Evolutionary conservation across 2,797 vertebrate genomes (phyloP).

Genomic region (Spinibarbus caldwelli): DNA sequence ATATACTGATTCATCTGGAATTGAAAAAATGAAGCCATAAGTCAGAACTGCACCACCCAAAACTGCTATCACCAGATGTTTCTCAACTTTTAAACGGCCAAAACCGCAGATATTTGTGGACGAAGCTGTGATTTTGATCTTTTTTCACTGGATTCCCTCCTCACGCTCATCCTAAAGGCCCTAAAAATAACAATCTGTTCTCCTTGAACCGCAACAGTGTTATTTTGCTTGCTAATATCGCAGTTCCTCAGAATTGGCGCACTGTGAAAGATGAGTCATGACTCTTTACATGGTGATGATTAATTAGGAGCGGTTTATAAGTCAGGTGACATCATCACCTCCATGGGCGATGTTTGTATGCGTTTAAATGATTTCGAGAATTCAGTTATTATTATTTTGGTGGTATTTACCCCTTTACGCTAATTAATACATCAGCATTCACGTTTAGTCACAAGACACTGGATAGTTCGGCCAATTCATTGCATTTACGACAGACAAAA

Average conservation of each 20-base stretch:
- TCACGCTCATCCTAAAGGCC: slow-evolving; percentile 15
- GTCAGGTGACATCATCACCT: slow-evolving; percentile 65
- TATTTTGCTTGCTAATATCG: slow-evolving; percentile 19
- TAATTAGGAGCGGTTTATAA: slow-evolving; percentile 26
- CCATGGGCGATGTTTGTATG: slow-evolving; percentile 56
- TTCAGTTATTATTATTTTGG: slow-evolving; percentile 54
- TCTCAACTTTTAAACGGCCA: background rate
- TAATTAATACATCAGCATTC: slow-evolving; percentile 46
- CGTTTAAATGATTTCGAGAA: background rate
- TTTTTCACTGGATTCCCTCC: slow-evolving; percentile 62
- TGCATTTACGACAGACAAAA: slow-evolving; percentile 56
- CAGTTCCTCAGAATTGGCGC: background rate
- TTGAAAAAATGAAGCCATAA: slow-evolving; percentile 56
- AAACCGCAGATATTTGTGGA: slow-evolving; percentile 49
- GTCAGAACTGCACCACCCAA: slow-evolving; percentile 32
- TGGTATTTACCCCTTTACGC: slow-evolving; percentile 58
- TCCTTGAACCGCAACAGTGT: slow-evolving; percentile 29
- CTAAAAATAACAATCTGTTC: slow-evolving; percentile 25
- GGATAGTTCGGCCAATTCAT: slow-evolving; percentile 66
- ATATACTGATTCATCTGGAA: slow-evolving; percentile 70
- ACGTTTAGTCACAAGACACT: slow-evolving; percentile 71
- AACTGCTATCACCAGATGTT: slow-evolving; percentile 8
- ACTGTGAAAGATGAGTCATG: slow-evolving; percentile 25
- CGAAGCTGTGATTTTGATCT: slow-evolving; percentile 26
- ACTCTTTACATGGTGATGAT: slow-evolving; percentile 9